A percentile compares a stretch with the other conserved stretches of the same genome.
phyloP scores from a whole-genome alignment of 1,140 invertebrate species.

The Drosophila nigrodunni region DNA sequence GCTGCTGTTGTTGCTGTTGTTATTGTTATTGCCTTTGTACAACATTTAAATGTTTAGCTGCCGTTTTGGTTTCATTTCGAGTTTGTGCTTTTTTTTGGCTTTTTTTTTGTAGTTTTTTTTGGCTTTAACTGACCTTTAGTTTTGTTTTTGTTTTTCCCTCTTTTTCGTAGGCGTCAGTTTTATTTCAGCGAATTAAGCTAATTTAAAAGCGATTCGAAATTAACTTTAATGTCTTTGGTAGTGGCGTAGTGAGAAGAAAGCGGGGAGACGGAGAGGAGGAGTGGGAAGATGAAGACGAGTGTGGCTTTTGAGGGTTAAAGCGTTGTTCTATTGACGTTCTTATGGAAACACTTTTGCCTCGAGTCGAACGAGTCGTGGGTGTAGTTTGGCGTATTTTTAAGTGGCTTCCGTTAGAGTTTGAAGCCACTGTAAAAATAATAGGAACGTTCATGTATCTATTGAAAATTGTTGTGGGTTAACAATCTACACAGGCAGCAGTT shows the following conservation, averaged over 20 bases:
- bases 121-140: slow-evolving; percentile 22
- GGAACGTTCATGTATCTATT: slow-evolving; percentile 61
- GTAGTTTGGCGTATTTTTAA: slow-evolving; percentile 72
- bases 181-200: slow-evolving; percentile 84
- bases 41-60: slow-evolving; percentile 83
- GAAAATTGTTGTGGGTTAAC: slow-evolving; percentile 71
- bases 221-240: slow-evolving; percentile 71
- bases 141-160: slow-evolving; percentile 37
- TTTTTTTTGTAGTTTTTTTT: slow-evolving; percentile 29
- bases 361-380: slow-evolving; percentile 38
- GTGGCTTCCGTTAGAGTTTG: slow-evolving; percentile 67
- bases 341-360: slow-evolving; percentile 31
- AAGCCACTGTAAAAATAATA: slow-evolving; percentile 14
- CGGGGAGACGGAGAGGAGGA: slow-evolving; percentile 1
- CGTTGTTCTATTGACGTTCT: slow-evolving; percentile 21
- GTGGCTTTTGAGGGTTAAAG: slow-evolving; percentile 9
- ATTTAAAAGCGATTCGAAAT: slow-evolving; percentile 84
- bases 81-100: slow-evolving; percentile 22
- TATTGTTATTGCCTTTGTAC: slow-evolving; percentile 80
- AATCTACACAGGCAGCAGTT: slow-evolving; percentile 26
- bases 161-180: slow-evolving; percentile 77
- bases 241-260: slow-evolving; percentile 7
- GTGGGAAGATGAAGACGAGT: not conserved
- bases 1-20: slow-evolving; percentile 37
- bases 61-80: slow-evolving; percentile 67